These are phyloP conservation scores for Smithornis capensis DNA, from an alignment of 2,113 vertebrate genomes.

Conservation along the genomic window DNA sequence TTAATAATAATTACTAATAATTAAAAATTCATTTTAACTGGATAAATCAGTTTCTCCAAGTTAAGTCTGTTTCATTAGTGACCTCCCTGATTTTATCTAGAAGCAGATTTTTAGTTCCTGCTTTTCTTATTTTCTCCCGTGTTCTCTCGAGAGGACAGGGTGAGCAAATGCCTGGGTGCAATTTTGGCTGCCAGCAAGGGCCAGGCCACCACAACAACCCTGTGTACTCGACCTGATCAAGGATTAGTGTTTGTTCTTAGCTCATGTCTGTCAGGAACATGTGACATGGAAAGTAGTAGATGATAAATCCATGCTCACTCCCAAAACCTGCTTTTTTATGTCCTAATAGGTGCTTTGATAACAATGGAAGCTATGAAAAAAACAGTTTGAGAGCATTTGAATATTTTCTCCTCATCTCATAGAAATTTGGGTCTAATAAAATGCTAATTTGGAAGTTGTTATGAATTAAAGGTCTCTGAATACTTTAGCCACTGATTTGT, in stretches of 20 bases:
- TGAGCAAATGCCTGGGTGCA: neutral
- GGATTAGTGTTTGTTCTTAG: neutral
- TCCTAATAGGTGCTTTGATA: neutral
- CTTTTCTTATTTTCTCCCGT: neutral
- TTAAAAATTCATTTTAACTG: neutral
- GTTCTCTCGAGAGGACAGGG: neutral
- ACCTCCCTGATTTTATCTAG: neutral
- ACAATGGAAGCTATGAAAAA: neutral
- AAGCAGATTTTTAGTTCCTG: neutral
- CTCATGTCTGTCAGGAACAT: neutral
- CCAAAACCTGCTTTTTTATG: neutral
- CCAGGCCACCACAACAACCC: too few species aligned
- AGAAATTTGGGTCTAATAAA: neutral
- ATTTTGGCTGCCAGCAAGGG: neutral
- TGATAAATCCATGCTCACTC: neutral
- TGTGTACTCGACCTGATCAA: fast-evolving
- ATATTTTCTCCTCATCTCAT: neutral
- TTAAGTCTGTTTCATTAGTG: neutral
- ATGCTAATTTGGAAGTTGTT: neutral
- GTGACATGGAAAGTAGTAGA: neutral
- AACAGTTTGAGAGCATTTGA: neutral
- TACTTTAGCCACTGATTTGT: neutral
- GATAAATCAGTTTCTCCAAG: neutral
- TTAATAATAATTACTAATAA: neutral
- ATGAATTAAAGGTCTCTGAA: neutral